Conservation (phyloP, 2,113 vertebrate genomes). For the Platichthys flesus region DNA sequence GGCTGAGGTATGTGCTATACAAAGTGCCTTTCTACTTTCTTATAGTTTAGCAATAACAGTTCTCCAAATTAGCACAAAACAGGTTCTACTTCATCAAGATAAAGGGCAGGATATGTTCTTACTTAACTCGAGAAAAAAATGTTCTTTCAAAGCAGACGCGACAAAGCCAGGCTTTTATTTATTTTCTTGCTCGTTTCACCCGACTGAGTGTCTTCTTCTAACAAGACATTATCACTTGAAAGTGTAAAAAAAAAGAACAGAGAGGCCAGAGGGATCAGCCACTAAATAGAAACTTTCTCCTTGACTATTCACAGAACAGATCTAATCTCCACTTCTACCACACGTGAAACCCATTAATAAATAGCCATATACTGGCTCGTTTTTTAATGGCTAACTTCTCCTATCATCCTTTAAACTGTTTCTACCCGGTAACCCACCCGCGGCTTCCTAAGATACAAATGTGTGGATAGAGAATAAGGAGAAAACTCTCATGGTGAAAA, state of each 20-base stretch:
- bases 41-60: too few species aligned
- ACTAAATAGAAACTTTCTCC: conserved; percentile 7
- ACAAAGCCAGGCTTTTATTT: conserved; percentile 18
- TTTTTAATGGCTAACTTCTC: conserved; percentile 84
- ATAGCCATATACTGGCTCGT: conserved; percentile 59
- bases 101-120: conserved; percentile 8
- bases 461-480: conserved; percentile 52
- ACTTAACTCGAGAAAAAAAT: neutral
- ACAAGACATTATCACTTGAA: conserved; percentile 71
- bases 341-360: too few species aligned
- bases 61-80: neutral
- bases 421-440: conserved; percentile 80
- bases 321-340: too few species aligned
- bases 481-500: conserved; percentile 13
- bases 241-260: conserved; percentile 54
- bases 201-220: conserved; percentile 74
- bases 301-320: too few species aligned
- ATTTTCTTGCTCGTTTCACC: conserved; percentile 77
- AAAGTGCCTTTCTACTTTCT: too few species aligned
- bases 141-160: conserved; percentile 12
- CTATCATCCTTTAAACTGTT: conserved; percentile 84
- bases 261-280: conserved; percentile 17
- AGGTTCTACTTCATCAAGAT: conserved; percentile 9
- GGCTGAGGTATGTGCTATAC: too few species aligned
- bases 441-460: conserved; percentile 78